A percentile compares a stretch with the other conserved stretches of the same genome.
Conservation (phyloP, 2,113 vertebrate genomes). For the Sylvilagus bachmani region DNA sequence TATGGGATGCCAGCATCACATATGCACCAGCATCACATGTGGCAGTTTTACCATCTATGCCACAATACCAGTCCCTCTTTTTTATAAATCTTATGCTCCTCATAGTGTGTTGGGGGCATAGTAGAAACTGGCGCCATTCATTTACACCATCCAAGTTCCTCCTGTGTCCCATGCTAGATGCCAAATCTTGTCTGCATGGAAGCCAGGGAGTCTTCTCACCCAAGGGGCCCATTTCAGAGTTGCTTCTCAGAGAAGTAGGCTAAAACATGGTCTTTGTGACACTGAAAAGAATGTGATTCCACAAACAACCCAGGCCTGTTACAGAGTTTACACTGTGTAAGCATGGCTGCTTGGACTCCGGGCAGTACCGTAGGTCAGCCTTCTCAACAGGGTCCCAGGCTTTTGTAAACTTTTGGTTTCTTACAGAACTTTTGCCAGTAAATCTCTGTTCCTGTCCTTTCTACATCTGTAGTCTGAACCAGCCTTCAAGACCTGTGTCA, state of each 20-base stretch:
- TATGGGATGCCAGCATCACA: too few relatives aligned
- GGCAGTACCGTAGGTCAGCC: background rate
- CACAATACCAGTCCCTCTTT: background rate
- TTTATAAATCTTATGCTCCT: background rate
- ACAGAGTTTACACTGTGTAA: background rate
- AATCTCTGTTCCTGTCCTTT: background rate
- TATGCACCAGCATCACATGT: too few relatives aligned
- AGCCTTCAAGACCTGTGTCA: background rate
- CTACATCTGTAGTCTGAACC: background rate
- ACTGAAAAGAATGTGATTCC: constrained; percentile 27
- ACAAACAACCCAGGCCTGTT: background rate
- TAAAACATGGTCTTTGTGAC: constrained; percentile 22
- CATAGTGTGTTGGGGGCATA: background rate
- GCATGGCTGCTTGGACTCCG: background rate
- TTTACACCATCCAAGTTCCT: background rate
- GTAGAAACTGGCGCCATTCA: background rate
- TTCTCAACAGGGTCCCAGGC: background rate
- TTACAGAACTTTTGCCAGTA: background rate
- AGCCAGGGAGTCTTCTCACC: background rate
- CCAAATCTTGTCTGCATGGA: background rate
- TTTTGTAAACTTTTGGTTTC: constrained; percentile 2
- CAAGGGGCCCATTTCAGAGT: background rate
- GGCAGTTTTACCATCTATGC: too few relatives aligned
- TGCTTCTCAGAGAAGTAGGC: constrained; percentile 20
- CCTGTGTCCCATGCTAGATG: background rate